A percentile compares a stretch with the other conserved stretches of the same genome.
phyloP scores from a whole-genome alignment of 2,113 vertebrate genomes.

The Engystomops pustulosus region DNA sequence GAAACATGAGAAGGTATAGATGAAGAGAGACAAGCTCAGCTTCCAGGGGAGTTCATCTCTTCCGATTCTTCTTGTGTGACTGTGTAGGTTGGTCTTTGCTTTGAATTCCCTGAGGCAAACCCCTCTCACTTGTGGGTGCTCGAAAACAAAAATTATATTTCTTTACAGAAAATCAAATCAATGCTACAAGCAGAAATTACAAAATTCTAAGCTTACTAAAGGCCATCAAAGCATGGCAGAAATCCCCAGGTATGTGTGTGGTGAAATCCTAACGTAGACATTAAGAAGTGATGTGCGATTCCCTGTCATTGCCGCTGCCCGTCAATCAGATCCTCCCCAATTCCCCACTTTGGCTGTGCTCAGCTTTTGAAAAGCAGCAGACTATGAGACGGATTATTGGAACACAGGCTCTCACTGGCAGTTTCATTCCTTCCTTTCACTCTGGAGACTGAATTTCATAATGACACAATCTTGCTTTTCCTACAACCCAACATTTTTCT shows the following conservation, averaged over 20 bases:
- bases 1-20: slow-evolving; percentile 21
- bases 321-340: slow-evolving; percentile 34
- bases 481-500: slow-evolving; percentile 29
- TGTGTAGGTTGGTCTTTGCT: slow-evolving; percentile 25
- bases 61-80: slow-evolving; percentile 32
- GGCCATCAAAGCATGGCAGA: slow-evolving; percentile 61
- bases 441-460: slow-evolving; percentile 13
- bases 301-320: slow-evolving; percentile 3
- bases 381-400: slow-evolving; percentile 31
- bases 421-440: slow-evolving; percentile 23
- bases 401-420: slow-evolving; percentile 17
- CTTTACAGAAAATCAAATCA: slow-evolving; percentile 59
- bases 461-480: slow-evolving; percentile 6
- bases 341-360: background rate
- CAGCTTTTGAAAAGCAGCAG: background rate
- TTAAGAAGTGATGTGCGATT: background rate
- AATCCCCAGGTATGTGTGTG: slow-evolving; percentile 2
- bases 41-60: background rate
- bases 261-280: background rate
- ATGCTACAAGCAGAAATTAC: slow-evolving; percentile 61
- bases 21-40: slow-evolving; percentile 18
- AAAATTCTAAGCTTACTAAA: slow-evolving; percentile 61
- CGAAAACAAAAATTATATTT: slow-evolving; percentile 57
- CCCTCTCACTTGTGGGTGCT: background rate
- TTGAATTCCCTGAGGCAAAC: background rate